A percentile compares a stretch with the other conserved stretches of the same genome.
These are phyloP conservation scores for Micromesistius poutassou DNA, from an alignment of 2,797 vertebrate species.

Conservation along the genomic window DNA sequence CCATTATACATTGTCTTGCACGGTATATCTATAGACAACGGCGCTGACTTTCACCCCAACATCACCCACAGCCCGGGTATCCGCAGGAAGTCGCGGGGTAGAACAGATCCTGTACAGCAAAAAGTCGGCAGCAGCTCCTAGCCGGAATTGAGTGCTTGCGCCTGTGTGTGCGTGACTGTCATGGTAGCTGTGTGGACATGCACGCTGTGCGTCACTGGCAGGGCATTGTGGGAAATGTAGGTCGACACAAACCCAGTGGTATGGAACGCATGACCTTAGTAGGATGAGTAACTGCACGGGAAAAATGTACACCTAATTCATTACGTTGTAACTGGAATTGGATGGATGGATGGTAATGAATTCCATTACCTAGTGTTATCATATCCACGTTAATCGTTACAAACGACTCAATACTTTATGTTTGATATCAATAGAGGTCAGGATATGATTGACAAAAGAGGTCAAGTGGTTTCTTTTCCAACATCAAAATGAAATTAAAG, in stretches of 20 bases:
- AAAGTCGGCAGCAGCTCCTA: conserved; percentile 26
- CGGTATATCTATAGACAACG: background rate
- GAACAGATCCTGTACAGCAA: background rate
- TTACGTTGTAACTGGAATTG: no score
- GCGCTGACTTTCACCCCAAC: background rate
- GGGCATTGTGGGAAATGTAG: conserved; percentile 64
- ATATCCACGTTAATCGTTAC: no score
- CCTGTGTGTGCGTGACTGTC: conserved; percentile 46
- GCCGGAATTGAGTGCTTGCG: conserved; percentile 27
- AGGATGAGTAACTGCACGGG: background rate
- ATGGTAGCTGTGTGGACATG: conserved; percentile 44
- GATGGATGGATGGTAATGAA: no score
- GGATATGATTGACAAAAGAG: no score
- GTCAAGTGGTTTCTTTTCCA: no score
- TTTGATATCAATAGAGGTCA: no score
- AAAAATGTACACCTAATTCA: no score
- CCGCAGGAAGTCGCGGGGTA: background rate
- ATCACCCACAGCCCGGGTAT: background rate
- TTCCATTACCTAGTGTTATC: no score
- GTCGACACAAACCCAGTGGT: conserved; percentile 1
- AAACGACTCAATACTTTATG: no score
- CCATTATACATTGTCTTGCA: background rate
- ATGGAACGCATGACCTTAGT: background rate
- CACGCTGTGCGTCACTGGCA: conserved; percentile 24
- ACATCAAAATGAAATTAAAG: no score